Evolutionary conservation across 2,113 vertebrate species (phyloP).

Genomic region (Girardinichthys multiradiatus): DNA sequence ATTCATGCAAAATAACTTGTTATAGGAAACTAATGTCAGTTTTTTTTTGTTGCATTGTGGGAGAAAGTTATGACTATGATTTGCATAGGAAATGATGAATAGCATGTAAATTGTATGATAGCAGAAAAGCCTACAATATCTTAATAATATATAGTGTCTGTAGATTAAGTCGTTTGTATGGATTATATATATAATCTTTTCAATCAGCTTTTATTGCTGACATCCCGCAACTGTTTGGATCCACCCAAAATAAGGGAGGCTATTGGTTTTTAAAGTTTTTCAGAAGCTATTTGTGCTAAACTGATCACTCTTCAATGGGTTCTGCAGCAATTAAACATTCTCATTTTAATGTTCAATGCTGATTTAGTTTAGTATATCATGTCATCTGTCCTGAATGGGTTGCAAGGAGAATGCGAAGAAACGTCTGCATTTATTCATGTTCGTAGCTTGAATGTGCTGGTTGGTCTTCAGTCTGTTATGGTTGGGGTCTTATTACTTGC

Average conservation of each 20-base stretch:
- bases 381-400: not conserved
- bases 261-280: no score
- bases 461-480: not conserved
- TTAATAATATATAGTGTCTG: no score
- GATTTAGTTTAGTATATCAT: no score
- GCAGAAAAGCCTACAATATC: not conserved
- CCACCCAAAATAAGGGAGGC: not conserved
- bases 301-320: not conserved
- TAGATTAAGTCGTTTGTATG: no score
- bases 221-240: not conserved
- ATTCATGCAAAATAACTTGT: not conserved
- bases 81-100: not conserved
- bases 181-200: no score
- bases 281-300: not conserved
- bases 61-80: not conserved
- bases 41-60: not conserved
- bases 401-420: not conserved
- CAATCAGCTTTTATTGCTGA: no score
- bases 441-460: not conserved
- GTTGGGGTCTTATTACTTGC: not conserved
- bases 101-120: not conserved
- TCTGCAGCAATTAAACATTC: not conserved
- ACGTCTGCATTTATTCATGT: not conserved
- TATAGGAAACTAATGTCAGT: not conserved
- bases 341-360: no score